Evolutionary conservation across 1,140 invertebrate species (phyloP).

Genomic region (Heliconius hermathena): DNA sequence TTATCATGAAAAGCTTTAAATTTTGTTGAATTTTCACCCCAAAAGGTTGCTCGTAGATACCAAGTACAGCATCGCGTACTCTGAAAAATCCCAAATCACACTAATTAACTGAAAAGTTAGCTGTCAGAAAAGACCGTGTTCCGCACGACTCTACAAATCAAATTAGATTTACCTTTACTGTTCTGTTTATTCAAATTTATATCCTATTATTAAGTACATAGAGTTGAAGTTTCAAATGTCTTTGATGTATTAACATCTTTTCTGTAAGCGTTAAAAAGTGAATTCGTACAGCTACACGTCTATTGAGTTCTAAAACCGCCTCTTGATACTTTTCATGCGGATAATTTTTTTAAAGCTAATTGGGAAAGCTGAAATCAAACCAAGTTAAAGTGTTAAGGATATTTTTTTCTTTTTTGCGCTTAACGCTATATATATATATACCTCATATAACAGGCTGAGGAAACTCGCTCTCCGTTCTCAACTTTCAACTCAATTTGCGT

Average conservation of each 20-base stretch:
- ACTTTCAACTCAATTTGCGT: background rate
- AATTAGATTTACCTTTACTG: conserved; percentile 9
- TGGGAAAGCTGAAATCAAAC: conserved; percentile 4
- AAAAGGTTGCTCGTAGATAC: background rate
- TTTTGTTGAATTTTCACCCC: background rate
- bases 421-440: background rate
- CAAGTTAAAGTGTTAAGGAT: background rate
- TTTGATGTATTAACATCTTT: conserved; percentile 24
- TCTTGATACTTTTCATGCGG: conserved; percentile 7
- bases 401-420: no score
- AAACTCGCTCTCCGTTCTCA: background rate
- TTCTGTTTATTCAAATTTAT: background rate
- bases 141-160: conserved; percentile 26
- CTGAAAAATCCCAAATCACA: conserved; percentile 43
- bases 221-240: background rate
- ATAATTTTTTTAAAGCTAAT: conserved; percentile 16
- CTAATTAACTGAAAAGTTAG: conserved; percentile 61
- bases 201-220: background rate
- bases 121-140: conserved; percentile 43
- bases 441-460: background rate
- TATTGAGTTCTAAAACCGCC: conserved; percentile 17
- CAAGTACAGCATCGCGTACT: conserved; percentile 11
- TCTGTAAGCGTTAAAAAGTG: conserved; percentile 30
- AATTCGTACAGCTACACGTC: conserved; percentile 31
- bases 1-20: background rate